Base-by-base conservation (phyloP, 2,888 invertebrate genomes). In the Erannis defoliaria region DNA sequence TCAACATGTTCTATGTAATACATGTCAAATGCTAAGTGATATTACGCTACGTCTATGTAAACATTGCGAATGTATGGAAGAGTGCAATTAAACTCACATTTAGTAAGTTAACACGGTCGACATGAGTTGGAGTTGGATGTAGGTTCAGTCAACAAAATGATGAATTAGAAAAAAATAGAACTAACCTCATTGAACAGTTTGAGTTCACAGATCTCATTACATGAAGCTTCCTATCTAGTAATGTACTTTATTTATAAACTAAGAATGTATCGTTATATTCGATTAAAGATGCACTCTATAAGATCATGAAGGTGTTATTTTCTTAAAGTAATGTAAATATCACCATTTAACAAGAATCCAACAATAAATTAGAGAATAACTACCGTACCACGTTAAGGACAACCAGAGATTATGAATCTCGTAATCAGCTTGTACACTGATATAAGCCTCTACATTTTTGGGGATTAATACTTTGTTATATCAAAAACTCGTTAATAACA, bases 41-140 rank as follows among this genome's bases (percentile, higher is more conserved):
- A 54, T 68, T 65, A 65, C 70, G 61, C 45, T 56, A 40, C 53
- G 31, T 48, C 51, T 62, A 48, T 55, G 62, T 61, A 64, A 64
- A 68, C 67, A 67, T 66, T 66, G 53, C 64, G 37, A 60, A 59
- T 26, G 26, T 26, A 26, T 62, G 55, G 59, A 43, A 53, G 60
- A 51, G 23, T 48, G 59, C 55, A 63, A 65, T 65, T 63, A 67
- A 60, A 67, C 16, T 37, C 26, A 18, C 61, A 55, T 63, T n/a
- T 53, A 69, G 49, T 23, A 37, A 23, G 33, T 48, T 21, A 35
- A 48, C 33, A 35, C 14, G 26, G n/a, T 18, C 18, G 6, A 16
- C 6, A 8, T 16, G 37, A 45, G 26, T 26, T 26, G 16, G 19
- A 16, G 1, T 31, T 5, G 19, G 16, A 51, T 49, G 40, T 26